These are phyloP conservation scores for Zosterops borbonicus DNA, from an alignment of 2,113 vertebrate genomes.

Conservation along the genomic window DNA sequence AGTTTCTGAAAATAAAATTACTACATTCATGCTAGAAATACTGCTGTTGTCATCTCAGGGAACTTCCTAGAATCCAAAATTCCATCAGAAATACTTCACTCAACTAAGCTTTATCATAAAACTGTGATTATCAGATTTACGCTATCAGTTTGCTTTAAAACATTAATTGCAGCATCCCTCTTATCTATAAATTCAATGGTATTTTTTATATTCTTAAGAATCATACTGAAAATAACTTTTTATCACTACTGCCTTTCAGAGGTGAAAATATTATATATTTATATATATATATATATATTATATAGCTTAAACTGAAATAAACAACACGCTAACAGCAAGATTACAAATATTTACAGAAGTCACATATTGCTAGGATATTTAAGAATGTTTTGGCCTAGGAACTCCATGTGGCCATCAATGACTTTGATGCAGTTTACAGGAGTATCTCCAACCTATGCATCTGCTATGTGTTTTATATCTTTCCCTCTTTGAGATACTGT, in stretches of 20 bases:
- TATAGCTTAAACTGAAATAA: background rate
- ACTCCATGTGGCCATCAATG: background rate
- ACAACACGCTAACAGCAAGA: background rate
- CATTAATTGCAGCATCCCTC: background rate
- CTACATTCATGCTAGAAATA: background rate
- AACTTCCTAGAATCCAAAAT: background rate
- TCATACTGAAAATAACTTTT: background rate
- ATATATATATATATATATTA: background rate
- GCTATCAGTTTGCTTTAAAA: background rate
- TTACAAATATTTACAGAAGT: background rate
- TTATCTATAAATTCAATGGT: background rate
- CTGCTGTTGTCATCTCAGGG: background rate
- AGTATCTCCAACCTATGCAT: background rate
- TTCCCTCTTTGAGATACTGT: background rate
- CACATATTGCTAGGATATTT: background rate
- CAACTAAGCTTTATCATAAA: background rate
- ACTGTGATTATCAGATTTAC: background rate
- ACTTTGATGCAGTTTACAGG: background rate
- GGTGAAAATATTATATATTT: background rate
- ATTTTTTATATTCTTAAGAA: background rate
- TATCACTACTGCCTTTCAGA: background rate
- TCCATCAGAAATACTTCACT: background rate
- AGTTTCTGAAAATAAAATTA: slow-evolving; percentile 14
- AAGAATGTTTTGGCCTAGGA: background rate
- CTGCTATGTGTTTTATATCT: background rate